Conservation (phyloP, 2,797 vertebrate genomes). For the Poeciliopsis presidionis region DNA sequence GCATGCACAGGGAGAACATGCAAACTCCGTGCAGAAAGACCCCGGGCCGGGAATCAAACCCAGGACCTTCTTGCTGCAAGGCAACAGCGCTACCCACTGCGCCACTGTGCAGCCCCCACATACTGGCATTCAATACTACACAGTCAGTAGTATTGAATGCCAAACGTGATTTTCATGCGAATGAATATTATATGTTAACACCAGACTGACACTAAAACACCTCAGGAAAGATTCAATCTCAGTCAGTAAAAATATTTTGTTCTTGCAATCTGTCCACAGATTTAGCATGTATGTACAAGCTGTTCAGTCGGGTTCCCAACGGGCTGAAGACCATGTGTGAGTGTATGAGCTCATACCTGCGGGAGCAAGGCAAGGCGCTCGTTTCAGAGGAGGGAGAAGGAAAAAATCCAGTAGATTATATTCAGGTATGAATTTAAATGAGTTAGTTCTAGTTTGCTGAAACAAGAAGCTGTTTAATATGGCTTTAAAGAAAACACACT, state of each 20-base stretch:
- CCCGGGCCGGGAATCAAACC: too few species aligned
- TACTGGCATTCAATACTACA: too few species aligned
- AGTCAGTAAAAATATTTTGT: conserved; percentile 4
- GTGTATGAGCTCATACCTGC: conserved; percentile 96
- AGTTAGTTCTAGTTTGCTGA: not conserved
- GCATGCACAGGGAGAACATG: too few species aligned
- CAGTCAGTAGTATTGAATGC: not conserved
- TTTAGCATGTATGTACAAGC: conserved; percentile 97
- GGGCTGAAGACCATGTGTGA: conserved; percentile 98
- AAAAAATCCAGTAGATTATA: conserved; percentile 97
- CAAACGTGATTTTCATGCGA: not conserved
- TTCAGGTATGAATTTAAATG: conserved; percentile 83
- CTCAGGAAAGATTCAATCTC: not conserved
- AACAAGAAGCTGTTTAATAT: not conserved
- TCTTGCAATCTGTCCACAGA: conserved; percentile 75
- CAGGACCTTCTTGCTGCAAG: too few species aligned
- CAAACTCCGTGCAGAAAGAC: too few species aligned
- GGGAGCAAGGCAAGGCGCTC: conserved; percentile 95
- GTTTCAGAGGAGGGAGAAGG: conserved; percentile 98
- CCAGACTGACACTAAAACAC: not conserved
- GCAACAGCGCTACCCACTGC: too few species aligned
- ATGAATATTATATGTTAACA: not conserved
- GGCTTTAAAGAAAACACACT: not conserved
- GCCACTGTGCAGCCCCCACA: not conserved
- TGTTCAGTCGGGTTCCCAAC: conserved; percentile 96